A percentile compares a stretch with the other conserved stretches of the same genome.
Conservation (phyloP, 1,140 invertebrate genomes). For the Telenomus remus region DNA sequence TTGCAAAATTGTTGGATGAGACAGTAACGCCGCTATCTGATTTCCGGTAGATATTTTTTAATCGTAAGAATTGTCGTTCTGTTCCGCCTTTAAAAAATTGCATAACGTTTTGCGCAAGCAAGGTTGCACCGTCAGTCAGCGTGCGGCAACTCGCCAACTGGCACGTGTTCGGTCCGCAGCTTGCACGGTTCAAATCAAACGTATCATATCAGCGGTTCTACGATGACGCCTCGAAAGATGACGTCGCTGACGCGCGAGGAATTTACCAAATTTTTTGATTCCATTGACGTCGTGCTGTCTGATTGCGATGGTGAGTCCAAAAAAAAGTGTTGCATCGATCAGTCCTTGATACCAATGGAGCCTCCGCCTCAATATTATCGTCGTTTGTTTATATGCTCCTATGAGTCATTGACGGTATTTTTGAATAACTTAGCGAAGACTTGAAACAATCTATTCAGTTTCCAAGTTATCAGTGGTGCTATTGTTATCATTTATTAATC, state of each 20-base stretch:
- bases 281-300: constrained; percentile 72
- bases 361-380: no score
- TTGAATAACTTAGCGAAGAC: no score
- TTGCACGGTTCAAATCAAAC: constrained; percentile 16
- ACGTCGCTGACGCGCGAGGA: constrained; percentile 60
- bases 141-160: constrained; percentile 42
- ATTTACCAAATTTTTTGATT: constrained; percentile 66
- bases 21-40: not conserved
- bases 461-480: no score
- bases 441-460: no score
- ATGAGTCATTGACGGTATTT: not conserved
- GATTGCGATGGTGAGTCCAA: constrained; percentile 72
- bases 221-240: constrained; percentile 56
- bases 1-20: not conserved
- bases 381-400: not conserved
- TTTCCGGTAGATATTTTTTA: constrained; percentile 20
- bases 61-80: constrained; percentile 13
- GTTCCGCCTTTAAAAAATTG: constrained; percentile 34
- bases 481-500: no score
- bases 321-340: constrained; percentile 5
- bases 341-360: not conserved
- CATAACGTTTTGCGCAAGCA: constrained; percentile 51
- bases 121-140: constrained; percentile 50
- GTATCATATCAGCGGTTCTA: constrained; percentile 24
- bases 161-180: constrained; percentile 19